Base-by-base conservation (phyloP, 2,888 invertebrate species). In the Stomorhina lunata region DNA sequence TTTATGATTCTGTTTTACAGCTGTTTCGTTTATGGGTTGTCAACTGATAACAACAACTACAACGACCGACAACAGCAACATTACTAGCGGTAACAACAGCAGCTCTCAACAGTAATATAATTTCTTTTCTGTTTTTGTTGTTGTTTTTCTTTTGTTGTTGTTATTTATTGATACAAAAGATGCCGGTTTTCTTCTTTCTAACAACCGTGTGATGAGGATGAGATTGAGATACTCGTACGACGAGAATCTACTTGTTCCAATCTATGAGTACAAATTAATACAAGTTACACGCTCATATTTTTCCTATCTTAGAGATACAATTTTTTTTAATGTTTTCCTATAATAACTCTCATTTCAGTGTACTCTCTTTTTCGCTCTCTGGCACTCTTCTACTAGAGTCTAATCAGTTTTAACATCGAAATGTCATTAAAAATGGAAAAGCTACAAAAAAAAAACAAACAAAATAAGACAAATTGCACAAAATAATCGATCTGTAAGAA, bases 11-110 rank as follows among this genome's bases (percentile, higher is more conserved):
- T 68, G 69, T 71, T 82, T 82, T 79, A 82, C 79, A 82, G 82
- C 82, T 82, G 79, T 79, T 82, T 82, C 75, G 75, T 82, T 68
- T n/a, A n/a, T 59, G 79, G 59, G 82, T 82, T 82, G 82, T 82
- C 79, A 82, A 82, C 79, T 82, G 81, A 71, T 72, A 77, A 72
- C 50, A 82, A 75, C 66, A 75, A 75, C 78, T 75, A 75, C 69
- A 69, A 50, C 40, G 59, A 57, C 65, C 66, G 48, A 10, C 50
- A 50, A 12, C 63, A 32, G 20, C 22, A 29, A 27, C 15, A 40
- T 6, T 15, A 61, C 12, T 29, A 65, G 55, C 29, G 40, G 7
- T 34, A 79, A 48, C 53, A 71, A 59, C 48, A 66, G 34, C 65
- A 79, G 15, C 43, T n/a, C n/a, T n/a, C n/a, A 32, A 34, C 32